Evolutionary conservation across 2,113 vertebrate species (phyloP).

Genomic region (Festucalex cinctus): DNA sequence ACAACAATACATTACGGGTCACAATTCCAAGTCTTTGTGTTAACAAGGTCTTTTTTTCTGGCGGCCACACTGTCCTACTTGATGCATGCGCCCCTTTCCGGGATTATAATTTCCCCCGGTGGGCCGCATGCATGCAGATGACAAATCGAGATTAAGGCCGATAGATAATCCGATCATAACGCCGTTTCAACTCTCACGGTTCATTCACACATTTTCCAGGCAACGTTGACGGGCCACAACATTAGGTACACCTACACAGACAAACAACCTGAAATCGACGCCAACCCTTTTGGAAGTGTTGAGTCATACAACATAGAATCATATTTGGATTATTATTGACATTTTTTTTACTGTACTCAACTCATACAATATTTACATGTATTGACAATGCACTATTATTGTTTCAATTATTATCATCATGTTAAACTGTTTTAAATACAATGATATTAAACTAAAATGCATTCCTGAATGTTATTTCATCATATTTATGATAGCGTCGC

Average conservation of each 20-base stretch:
- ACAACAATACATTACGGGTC: neutral
- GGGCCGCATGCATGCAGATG: constrained; percentile 37
- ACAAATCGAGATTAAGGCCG: constrained; percentile 70
- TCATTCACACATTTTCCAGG: constrained; percentile 24
- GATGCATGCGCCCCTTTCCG: constrained; percentile 28
- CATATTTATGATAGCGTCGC: too few relatives aligned
- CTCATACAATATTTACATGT: too few relatives aligned
- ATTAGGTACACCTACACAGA: neutral
- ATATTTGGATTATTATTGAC: too few relatives aligned
- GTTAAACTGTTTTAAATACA: too few relatives aligned
- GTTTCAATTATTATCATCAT: too few relatives aligned
- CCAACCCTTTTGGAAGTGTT: too few relatives aligned
- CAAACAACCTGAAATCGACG: neutral
- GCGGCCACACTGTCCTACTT: neutral
- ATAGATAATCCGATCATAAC: constrained; percentile 62
- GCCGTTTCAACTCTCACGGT: constrained; percentile 23
- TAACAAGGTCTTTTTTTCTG: neutral
- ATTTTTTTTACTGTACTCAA: too few relatives aligned
- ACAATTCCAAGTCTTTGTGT: too few relatives aligned
- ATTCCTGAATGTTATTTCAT: too few relatives aligned
- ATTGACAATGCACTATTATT: too few relatives aligned
- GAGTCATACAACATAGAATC: too few relatives aligned
- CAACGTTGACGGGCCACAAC: neutral
- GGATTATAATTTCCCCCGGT: constrained; percentile 53
- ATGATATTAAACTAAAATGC: too few relatives aligned